Conservation (phyloP, 2,797 vertebrate genomes). For the Acanthiza pusilla region DNA sequence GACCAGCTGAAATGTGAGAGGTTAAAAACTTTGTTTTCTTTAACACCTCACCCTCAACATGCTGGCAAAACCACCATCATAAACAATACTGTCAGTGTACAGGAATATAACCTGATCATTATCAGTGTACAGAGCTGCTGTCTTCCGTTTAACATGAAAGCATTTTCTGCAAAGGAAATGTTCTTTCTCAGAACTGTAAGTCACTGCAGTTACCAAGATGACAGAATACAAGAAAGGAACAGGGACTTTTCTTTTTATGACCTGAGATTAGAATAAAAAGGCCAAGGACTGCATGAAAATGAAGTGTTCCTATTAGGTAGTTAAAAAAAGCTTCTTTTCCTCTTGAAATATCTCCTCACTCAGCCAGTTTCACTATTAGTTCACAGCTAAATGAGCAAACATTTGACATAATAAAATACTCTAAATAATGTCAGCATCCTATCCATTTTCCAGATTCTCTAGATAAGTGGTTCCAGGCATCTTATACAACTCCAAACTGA, state of each 20-base stretch:
- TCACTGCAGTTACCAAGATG: neutral
- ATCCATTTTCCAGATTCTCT: neutral
- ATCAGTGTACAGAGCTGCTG: neutral
- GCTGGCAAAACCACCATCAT: neutral
- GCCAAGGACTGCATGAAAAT: neutral
- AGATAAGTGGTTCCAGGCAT: neutral
- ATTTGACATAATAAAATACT: neutral
- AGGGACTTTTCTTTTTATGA: neutral
- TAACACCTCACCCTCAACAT: neutral
- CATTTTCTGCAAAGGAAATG: neutral
- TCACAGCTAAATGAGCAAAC: neutral
- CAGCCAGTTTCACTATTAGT: neutral
- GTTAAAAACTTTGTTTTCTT: neutral
- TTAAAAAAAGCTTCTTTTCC: neutral
- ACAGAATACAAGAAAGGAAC: neutral
- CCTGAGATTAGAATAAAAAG: neutral
- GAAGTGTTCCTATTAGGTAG: neutral
- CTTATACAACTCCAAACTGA: neutral
- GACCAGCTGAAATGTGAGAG: accelerated
- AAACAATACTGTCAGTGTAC: neutral
- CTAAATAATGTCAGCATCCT: neutral
- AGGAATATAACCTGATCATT: neutral
- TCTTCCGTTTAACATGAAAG: neutral
- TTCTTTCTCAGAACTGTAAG: neutral
- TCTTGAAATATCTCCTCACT: neutral